A percentile compares a stretch with the other conserved stretches of the same genome.
Conservation (phyloP, 2,888 invertebrate species). For the Portevinia maculata region DNA sequence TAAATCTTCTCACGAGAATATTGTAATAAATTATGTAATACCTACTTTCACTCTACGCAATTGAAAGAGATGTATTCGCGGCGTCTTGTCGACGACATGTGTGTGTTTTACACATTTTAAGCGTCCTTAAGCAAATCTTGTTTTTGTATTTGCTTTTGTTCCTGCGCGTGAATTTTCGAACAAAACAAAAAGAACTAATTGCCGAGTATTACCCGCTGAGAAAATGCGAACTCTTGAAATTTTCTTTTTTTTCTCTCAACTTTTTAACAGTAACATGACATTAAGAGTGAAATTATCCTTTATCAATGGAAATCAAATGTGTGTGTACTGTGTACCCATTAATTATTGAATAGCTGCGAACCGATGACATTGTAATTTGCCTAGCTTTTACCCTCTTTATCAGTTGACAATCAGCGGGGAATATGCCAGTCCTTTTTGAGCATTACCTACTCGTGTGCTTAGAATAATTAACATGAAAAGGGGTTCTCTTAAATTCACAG, state of each 20-base stretch:
- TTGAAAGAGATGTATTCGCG: slow-evolving; percentile 54
- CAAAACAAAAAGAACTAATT: slow-evolving; percentile 50
- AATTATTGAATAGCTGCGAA: slow-evolving; percentile 51
- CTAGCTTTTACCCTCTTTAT: slow-evolving; percentile 37
- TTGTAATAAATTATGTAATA: slow-evolving; percentile 16
- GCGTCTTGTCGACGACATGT: slow-evolving; percentile 24
- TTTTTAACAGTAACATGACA: slow-evolving; percentile 25
- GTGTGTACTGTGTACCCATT: slow-evolving; percentile 53
- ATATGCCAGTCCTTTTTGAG: slow-evolving; percentile 1
- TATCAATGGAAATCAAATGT: slow-evolving; percentile 58
- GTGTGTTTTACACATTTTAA: slow-evolving; percentile 34
- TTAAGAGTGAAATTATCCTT: slow-evolving; percentile 34
- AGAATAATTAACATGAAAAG: slow-evolving; percentile 23
- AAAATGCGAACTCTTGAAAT: slow-evolving; percentile 26
- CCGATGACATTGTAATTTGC: slow-evolving; percentile 45
- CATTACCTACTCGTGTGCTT: not conserved
- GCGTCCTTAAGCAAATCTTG: slow-evolving; percentile 58
- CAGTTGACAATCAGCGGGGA: slow-evolving; percentile 51
- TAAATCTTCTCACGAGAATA: slow-evolving; percentile 65
- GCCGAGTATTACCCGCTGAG: slow-evolving; percentile 46
- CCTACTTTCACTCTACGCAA: slow-evolving; percentile 24
- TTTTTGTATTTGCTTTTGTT: slow-evolving; percentile 44
- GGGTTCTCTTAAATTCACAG: slow-evolving; percentile 34
- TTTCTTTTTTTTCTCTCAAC: not conserved
- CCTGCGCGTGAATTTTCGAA: slow-evolving; percentile 56